Evolutionary conservation across 2,888 invertebrate species (phyloP).

Genomic region (Endomychus coccineus): DNA sequence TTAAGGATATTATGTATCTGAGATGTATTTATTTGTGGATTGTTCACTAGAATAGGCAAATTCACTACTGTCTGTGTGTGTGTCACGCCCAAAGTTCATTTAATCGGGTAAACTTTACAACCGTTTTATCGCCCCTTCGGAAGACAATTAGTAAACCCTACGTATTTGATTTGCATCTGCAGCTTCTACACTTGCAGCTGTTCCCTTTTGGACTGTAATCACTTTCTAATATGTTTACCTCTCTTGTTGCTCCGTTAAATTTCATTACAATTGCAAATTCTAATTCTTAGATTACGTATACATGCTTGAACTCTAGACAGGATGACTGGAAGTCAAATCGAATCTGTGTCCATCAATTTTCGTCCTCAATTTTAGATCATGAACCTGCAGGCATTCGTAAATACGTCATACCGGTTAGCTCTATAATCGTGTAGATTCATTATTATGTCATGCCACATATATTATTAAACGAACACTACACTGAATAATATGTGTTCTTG

Average conservation of each 20-base stretch:
- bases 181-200: conserved; percentile 30
- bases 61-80: conserved; percentile 23
- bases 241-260: conserved; percentile 29
- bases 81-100: conserved; percentile 23
- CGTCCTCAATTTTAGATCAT: no score
- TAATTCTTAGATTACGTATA: conserved; percentile 21
- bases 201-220: conserved; percentile 28
- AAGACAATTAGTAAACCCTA: conserved; percentile 28
- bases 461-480: no score
- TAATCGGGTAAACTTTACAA: conserved; percentile 22
- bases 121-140: conserved; percentile 29
- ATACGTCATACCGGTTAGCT: no score
- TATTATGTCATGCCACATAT: no score
- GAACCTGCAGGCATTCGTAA: no score
- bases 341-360: no score
- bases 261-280: conserved; percentile 29
- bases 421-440: no score
- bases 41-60: no score
- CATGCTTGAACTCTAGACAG: conserved; percentile 20
- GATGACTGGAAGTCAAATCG: no score
- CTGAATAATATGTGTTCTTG: no score
- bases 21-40: no score
- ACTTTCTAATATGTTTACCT: conserved; percentile 31
- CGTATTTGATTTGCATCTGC: conserved; percentile 31
- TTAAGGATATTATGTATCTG: no score